Conservation (phyloP, 35 echinoderm and acorn worm genomes). For the Apostichopus japonicus region DNA sequence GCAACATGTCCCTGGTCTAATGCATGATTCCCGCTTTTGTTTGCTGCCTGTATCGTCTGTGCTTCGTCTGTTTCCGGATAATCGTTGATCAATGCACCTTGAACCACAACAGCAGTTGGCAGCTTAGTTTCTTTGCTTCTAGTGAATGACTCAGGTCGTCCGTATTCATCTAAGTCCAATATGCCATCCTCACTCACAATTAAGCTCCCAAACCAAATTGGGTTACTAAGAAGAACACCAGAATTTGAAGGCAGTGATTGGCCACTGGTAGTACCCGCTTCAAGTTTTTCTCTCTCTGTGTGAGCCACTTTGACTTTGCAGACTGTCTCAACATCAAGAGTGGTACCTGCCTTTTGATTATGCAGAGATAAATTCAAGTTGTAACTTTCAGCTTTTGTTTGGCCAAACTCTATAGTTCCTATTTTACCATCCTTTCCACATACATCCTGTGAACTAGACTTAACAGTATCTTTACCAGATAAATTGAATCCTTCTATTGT, state of each 20-base stretch:
- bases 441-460: not conserved
- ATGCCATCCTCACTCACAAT: constrained; percentile 10
- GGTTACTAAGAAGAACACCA: not conserved
- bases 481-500: not conserved
- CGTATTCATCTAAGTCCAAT: not conserved
- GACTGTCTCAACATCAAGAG: not conserved
- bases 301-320: not conserved
- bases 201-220: constrained; percentile 26
- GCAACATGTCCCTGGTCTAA: not conserved
- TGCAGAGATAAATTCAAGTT: no score
- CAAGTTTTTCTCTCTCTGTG: not conserved
- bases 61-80: no score
- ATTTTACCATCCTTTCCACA: not conserved
- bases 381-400: not conserved
- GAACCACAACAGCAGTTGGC: not conserved
- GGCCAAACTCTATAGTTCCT: not conserved
- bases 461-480: not conserved
- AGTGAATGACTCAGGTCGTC: no score
- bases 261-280: not conserved
- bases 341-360: not conserved
- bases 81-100: not conserved
- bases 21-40: not conserved
- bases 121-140: not conserved
- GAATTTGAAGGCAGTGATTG: not conserved
- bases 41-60: not conserved